Conservation (phyloP, 2,888 invertebrate genomes). For the Leucania comma region DNA sequence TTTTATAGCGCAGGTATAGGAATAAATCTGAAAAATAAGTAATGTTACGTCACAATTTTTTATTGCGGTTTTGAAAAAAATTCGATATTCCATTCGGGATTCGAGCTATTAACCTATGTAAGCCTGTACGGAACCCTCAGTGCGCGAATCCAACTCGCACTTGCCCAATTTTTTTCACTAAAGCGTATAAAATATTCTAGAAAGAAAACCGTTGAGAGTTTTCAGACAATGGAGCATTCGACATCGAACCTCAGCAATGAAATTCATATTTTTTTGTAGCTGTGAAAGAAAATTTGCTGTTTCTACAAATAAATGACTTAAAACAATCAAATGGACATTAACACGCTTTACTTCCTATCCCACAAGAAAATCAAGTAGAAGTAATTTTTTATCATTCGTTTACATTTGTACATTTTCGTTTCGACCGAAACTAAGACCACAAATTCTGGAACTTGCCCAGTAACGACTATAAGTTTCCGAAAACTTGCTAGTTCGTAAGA, state of each 20-base stretch:
- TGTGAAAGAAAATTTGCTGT: neutral
- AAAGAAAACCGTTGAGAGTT: slow-evolving; percentile 13
- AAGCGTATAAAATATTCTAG: slow-evolving; percentile 15
- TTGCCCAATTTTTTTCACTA: neutral
- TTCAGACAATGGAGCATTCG: slow-evolving; percentile 20
- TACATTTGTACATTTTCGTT: slow-evolving; percentile 49
- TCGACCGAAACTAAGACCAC: slow-evolving; percentile 42
- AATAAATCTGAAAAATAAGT: no score
- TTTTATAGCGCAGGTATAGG: no score
- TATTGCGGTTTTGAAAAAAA: no score
- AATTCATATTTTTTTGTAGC: neutral
- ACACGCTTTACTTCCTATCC: neutral
- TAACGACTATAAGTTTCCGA: slow-evolving; percentile 55
- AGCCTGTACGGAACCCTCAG: no score
- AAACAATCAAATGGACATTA: slow-evolving; percentile 15
- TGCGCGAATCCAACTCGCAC: no score
- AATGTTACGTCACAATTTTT: no score
- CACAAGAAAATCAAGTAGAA: slow-evolving; percentile 20
- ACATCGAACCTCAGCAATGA: slow-evolving; percentile 1
- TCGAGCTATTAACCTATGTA: no score
- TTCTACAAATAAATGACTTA: neutral
- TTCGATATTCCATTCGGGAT: no score
- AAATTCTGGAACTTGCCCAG: slow-evolving; percentile 58
- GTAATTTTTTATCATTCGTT: slow-evolving; percentile 45
- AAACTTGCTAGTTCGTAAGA: slow-evolving; percentile 51